These are phyloP conservation scores for Rattus norvegicus DNA, from an alignment of 2,113 vertebrate species.

Conservation along the genomic window GRCr8 NC_086019.1:31761001-31761500, in stretches of 20 bases:
- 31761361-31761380: neutral
- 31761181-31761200: neutral
- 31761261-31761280: neutral
- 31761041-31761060: neutral
- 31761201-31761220: neutral
- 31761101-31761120: too few relatives aligned
- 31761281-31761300: neutral
- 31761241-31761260: too few relatives aligned
- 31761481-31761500: neutral
- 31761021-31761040: neutral
- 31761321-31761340: neutral
- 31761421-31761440: neutral
- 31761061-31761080: neutral
- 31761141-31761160: neutral
- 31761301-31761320: too few relatives aligned
- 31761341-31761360: neutral
- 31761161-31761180: neutral
- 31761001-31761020: neutral
- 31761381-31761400: neutral
- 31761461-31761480: neutral
- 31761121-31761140: neutral
- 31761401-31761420: neutral
- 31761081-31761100: too few relatives aligned
- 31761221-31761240: neutral
- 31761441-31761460: neutral